Base-by-base conservation (phyloP, 2,797 vertebrate species). In the Lepus oiostolus region DNA sequence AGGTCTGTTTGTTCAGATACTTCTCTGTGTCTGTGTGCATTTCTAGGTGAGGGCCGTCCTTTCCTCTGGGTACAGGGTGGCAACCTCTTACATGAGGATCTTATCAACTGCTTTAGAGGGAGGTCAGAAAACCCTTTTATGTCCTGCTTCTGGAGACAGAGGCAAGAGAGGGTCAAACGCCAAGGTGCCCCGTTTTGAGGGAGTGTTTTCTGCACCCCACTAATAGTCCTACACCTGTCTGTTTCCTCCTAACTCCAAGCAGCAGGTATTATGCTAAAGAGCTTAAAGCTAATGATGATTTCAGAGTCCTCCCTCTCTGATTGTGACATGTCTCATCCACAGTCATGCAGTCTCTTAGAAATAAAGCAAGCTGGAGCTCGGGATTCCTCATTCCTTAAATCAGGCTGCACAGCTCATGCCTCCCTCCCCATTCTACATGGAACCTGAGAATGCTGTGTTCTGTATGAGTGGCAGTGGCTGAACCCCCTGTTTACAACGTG, bases 341-440 rank as follows among this genome's bases (percentile, higher is more conserved):
- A 32, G 52, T 63, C 32, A 22, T 58, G 17, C 9, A 83, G 26
- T 35, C 7, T 67, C 1, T 10, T 22, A 32, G 26, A 10, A 42
- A 42, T 5, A 85, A 50, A 38, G 17, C 24, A 35, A 19, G 7
- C 17, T 1, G 5, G 28, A 7, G 17, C 47, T 47, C 9, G 32
- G 74, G 60, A 30, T 11, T 35, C 28, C 6, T 76, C 30, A 1
- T 54, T 47, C 63, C n/a, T 38, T 17, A 62, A 74, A 14, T 42
- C n/a, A 50, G n/a, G 2, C 0, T 52, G 30, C 22, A 16, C 6
- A 22, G 12, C 50, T 11, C 0, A 1, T 21, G 4, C 21, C 21
- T 8, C 75, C 54, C 13, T 62, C 28, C n/a, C 26, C n/a, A 5
- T 17, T 62, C 17, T 68, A 7, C 13, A 12, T 26, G 68, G 26